Base-by-base conservation (phyloP, 2,113 vertebrate genomes). In the Upupa epops region DNA sequence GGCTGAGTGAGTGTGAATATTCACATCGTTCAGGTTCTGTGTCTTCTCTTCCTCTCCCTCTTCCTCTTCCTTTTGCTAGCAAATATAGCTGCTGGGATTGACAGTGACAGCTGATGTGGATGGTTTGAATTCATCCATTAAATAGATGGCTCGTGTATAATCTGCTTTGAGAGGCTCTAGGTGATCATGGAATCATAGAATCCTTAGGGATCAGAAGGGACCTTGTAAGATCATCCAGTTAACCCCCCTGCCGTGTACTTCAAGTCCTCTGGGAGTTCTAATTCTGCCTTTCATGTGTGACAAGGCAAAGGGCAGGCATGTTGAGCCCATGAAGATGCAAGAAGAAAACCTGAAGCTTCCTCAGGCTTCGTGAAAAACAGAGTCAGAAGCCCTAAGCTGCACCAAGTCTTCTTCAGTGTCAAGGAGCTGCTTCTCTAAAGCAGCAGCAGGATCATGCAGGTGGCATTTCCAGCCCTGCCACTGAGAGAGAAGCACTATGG, bases 281-380 rank as follows among this genome's bases (percentile, higher is more conserved):
- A 55, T 87, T 83, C 59, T 89, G 25, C 17, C 20, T 66, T 77
- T 82, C 48, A 46, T 52, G 21, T 45, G 14, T 64, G 61, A 48
- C 55, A 70, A 60, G 69, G 37, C 83, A 83, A 94, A 89, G 25
- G 32, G 37, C 5, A 26, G 65, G 49, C 54, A 54, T 36, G 68
- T 61, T 72, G 72, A 93, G 75, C 48, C 46, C 20, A 69, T 15
- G 66, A 87, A 86, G 74, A 52, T 54, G 52, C 32, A 88, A 52
- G 85, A 54, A 90, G 75, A 63, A 93, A 93, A 88, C 48, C 48
- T 93, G 70, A 56, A 73, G 11, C 6, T 95, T 90, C 89, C 73
- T 46, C 51, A 66, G 68, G 55, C n/a, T 95, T 86, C 94, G 65
- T 86, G 65, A 95, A 91, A 69, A 36, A 83, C 21, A 34, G 46